Evolutionary conservation across 2,797 vertebrate genomes (phyloP).

Genomic region (Molossus molossus): DNA sequence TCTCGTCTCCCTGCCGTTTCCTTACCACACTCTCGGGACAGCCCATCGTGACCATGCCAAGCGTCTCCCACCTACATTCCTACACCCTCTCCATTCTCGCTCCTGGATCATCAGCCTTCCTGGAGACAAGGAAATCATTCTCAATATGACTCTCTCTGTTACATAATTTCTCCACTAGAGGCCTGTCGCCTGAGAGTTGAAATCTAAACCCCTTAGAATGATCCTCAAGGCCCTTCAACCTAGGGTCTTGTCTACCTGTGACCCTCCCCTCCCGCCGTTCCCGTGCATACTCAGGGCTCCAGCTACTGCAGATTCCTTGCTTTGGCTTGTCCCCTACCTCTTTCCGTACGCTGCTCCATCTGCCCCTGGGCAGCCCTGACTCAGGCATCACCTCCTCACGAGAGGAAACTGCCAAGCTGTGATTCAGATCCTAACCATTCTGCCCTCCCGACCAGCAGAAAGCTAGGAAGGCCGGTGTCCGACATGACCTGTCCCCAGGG

Average conservation of each 20-base stretch:
- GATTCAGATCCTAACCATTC: neutral
- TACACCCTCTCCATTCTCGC: neutral
- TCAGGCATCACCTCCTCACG: neutral
- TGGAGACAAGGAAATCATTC: neutral
- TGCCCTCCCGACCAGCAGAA: neutral
- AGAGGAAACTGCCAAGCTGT: neutral
- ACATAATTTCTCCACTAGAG: neutral
- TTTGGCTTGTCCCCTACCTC: neutral
- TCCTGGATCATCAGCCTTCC: neutral
- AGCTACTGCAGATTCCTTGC: neutral
- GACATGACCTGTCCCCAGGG: neutral
- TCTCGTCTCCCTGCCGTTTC: neutral
- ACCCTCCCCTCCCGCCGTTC: neutral
- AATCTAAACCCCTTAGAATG: neutral
- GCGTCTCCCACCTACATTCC: neutral
- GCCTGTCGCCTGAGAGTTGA: neutral
- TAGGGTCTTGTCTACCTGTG: neutral
- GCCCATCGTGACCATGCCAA: neutral
- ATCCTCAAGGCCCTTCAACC: neutral
- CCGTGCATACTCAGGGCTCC: neutral
- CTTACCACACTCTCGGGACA: neutral
- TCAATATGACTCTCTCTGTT: neutral
- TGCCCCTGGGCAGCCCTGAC: neutral
- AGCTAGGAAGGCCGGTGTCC: neutral
- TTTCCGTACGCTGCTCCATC: neutral